These are phyloP conservation scores for Anguilla pacifica DNA, from an alignment of 2,797 vertebrate species.

Conservation along the genomic window DNA sequence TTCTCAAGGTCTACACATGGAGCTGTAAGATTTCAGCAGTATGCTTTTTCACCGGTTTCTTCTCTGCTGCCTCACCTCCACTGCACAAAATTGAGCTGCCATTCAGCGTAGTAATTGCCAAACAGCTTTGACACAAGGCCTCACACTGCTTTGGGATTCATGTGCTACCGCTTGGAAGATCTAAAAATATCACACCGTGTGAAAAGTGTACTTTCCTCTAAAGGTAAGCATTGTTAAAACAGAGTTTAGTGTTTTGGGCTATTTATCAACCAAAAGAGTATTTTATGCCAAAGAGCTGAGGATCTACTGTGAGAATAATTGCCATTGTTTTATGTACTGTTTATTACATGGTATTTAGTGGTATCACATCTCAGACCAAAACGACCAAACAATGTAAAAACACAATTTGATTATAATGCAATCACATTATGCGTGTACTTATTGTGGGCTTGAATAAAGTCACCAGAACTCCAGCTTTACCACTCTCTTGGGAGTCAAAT, in stretches of 20 bases:
- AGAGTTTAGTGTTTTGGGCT: neutral
- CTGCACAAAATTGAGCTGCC: conserved; percentile 33
- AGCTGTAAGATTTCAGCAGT: neutral
- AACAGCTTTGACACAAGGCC: conserved; percentile 23
- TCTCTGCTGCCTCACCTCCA: conserved; percentile 21
- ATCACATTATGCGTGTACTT: neutral
- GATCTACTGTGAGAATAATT: neutral
- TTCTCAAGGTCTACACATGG: neutral
- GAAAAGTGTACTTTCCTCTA: conserved; percentile 26
- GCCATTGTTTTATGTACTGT: neutral
- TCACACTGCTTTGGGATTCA: conserved; percentile 22
- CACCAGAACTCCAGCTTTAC: neutral
- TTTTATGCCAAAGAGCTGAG: neutral
- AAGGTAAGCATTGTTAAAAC: conserved; percentile 16
- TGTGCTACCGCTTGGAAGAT: conserved; percentile 3
- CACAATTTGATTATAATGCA: neutral
- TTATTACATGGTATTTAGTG: neutral
- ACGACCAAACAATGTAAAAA: neutral
- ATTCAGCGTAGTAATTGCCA: conserved; percentile 23
- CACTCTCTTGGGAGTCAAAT: neutral
- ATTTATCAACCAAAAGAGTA: neutral
- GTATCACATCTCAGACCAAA: neutral
- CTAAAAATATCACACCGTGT: conserved; percentile 26
- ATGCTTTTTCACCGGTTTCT: neutral
- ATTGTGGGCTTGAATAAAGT: neutral